Percentiles rank a stretch among this genome's conserved stretches.
Conservation (phyloP, 2,888 invertebrate genomes). For the Autographa pulchrina region DNA sequence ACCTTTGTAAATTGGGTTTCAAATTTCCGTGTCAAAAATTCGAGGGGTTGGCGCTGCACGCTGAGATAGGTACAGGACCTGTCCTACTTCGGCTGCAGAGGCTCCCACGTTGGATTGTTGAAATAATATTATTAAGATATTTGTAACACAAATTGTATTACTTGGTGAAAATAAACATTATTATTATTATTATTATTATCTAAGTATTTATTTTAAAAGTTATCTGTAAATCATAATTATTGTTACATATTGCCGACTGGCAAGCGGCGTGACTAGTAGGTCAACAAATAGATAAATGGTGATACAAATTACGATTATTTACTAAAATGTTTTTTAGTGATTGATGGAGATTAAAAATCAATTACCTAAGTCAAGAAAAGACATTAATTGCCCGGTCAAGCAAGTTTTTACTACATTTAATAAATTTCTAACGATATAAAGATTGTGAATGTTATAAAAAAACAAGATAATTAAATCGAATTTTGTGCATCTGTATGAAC, state of each 20-base stretch:
- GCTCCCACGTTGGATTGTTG: no score
- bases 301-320: not conserved
- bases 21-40: no score
- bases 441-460: not conserved
- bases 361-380: not conserved
- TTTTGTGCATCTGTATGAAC: not conserved
- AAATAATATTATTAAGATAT: no score
- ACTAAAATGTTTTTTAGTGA: not conserved
- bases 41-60: no score
- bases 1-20: no score
- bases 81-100: no score
- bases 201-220: no score
- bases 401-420: not conserved
- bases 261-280: not conserved
- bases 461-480: not conserved
- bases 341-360: conserved; percentile 1
- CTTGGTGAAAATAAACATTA: no score
- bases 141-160: no score
- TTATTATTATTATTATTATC: no score
- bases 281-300: not conserved
- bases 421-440: not conserved
- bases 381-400: not conserved
- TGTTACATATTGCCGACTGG: not conserved
- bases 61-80: no score
- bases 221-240: no score